phyloP scores from a whole-genome alignment of 92 coral and sea anemone species.

The Micromussa lordhowensis region DNA sequence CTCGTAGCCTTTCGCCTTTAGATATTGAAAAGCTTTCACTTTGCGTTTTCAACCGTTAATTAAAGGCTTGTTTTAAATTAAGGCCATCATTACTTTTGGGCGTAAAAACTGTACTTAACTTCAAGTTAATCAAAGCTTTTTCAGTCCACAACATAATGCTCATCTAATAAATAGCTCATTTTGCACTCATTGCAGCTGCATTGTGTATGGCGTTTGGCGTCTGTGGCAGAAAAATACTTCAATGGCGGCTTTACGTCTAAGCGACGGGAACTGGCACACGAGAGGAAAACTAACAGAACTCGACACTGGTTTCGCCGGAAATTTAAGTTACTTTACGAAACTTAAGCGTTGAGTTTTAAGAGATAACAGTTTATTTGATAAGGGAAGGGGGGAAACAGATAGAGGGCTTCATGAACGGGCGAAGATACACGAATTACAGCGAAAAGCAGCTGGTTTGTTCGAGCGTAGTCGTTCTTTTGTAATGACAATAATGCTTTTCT shows the following conservation, averaged over 20 bases:
- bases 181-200: slow-evolving; percentile 1
- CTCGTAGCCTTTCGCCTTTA: background rate
- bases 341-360: background rate
- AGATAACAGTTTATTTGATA: background rate
- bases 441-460: slow-evolving; percentile 32
- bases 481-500: slow-evolving; percentile 17
- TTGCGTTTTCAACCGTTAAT: slow-evolving; percentile 6
- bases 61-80: slow-evolving; percentile 29
- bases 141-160: slow-evolving; percentile 13
- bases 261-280: background rate
- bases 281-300: background rate
- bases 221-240: background rate
- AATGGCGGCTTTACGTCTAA: background rate
- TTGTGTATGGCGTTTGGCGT: background rate
- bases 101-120: slow-evolving; percentile 10
- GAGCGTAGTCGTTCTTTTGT: slow-evolving; percentile 33
- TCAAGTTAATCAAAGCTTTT: slow-evolving; percentile 42
- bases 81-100: slow-evolving; percentile 15
- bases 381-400: background rate
- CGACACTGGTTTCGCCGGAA: background rate
- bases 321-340: background rate
- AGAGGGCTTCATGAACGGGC: background rate
- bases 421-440: background rate
- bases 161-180: slow-evolving; percentile 31
- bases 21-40: slow-evolving; percentile 9